phyloP scores from a whole-genome alignment of 1,140 invertebrate species.

The Cherax quadricarinatus region DNA sequence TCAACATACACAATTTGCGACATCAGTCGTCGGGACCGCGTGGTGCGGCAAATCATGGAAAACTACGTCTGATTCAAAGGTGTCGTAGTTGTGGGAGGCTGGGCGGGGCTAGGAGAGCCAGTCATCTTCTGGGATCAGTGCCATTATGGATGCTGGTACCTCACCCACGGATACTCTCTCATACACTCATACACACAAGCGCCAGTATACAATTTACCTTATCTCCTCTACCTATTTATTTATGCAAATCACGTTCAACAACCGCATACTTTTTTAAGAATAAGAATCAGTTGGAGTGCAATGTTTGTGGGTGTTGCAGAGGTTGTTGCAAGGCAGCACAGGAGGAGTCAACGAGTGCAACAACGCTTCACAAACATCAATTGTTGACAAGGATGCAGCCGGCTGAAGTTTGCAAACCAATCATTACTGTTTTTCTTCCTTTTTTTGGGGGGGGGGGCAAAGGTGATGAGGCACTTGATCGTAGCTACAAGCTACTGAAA shows the following conservation, averaged over 20 bases:
- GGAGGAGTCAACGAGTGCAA: no score
- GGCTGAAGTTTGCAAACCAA: constrained; percentile 20
- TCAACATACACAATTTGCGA: constrained; percentile 57
- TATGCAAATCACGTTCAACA: no score
- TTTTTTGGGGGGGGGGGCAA: no score
- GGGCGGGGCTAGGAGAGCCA: neutral
- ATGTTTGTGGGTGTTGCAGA: no score
- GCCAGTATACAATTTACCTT: neutral
- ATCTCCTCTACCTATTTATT: no score
- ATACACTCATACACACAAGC: constrained; percentile 1
- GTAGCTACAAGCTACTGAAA: no score
- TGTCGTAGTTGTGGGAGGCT: neutral
- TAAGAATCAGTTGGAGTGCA: no score
- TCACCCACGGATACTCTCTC: neutral
- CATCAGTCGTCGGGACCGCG: constrained; percentile 23
- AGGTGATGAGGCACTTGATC: no score
- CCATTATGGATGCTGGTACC: constrained; percentile 8
- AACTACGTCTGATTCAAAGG: neutral
- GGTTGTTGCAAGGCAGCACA: no score
- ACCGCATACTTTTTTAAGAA: no score
- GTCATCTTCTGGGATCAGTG: neutral
- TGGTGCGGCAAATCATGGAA: constrained; percentile 36
- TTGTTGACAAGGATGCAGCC: no score
- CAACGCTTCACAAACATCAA: no score
- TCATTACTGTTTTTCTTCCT: constrained; percentile 8